Evolutionary conservation across 2,797 vertebrate species (phyloP), one percentile per base, ranked within the genome.

Genomic region (Ceryle rudis): DNA sequence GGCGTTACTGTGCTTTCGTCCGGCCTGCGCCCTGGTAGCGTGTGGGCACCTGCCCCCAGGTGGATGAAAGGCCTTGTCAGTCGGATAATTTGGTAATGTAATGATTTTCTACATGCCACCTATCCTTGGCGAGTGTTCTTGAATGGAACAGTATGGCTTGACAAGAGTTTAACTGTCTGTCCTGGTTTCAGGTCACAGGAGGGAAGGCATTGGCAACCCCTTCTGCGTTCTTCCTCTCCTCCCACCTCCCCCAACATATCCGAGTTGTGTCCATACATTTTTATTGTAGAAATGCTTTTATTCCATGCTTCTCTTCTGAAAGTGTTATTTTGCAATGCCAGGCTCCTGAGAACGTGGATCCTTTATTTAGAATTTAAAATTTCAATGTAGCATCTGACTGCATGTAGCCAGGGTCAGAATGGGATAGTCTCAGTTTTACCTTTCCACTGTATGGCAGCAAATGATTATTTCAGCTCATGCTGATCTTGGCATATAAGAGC

Each of bases 291-390:
- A 73, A 14, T 44, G 19, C 23, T 71, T 91, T 35, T 49, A 41
- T 77, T 90, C 60, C 2, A 0, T 49, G 5, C 35, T 4, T 57
- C 14, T 25, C 8, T 37, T 72, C 25, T 60, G 3, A 55, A 66
- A 60, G 28, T 5, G 11, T 66, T 60, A 11, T 8, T 78, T 77
- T 29, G 15, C 5, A 37, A 0, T 28, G 17, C 9, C 0, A 2
- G 25, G 16, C 31, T 86, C 14, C 52, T 3, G 4, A 47, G 64
- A 46, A 23, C 2, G 11, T 69, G 47, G 44, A 8, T 71, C 23
- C 5, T 73, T 79, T 71, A 29, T 42, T 25, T 54, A 15, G 60
- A 13, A 13, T 91, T 87, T 80, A n/a, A 84, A 82, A 61, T 75
- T 22, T 77, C 6, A 4, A 10, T 22, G 28, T 31, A 12, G 14